These are phyloP conservation scores for Cerastis rubricosa DNA, from an alignment of 2,888 invertebrate species.

Conservation along the genomic window DNA sequence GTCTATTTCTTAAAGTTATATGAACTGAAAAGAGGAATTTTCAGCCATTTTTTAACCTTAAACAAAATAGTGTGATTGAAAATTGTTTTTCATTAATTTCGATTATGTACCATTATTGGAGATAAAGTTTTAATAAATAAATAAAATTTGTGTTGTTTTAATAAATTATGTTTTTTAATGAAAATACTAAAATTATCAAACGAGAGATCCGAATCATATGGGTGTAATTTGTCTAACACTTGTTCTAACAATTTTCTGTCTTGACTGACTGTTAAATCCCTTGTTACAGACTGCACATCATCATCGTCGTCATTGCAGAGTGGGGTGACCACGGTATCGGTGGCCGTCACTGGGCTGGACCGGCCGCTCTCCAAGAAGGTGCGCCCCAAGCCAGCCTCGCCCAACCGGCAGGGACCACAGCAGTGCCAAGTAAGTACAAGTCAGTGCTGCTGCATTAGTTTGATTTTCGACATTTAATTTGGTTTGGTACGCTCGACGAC, in stretches of 20 bases:
- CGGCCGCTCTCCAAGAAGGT: conserved; percentile 84
- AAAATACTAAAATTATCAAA: neutral
- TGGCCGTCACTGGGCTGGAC: conserved; percentile 86
- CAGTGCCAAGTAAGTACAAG: conserved; percentile 95
- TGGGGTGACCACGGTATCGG: conserved; percentile 85
- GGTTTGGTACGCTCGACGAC: no score
- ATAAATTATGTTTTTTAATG: neutral
- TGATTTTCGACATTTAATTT: neutral
- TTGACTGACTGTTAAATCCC: neutral
- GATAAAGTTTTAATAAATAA: no score
- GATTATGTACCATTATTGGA: no score
- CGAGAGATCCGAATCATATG: neutral
- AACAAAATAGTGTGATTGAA: neutral
- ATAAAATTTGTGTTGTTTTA: no score
- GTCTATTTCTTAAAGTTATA: neutral
- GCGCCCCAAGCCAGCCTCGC: conserved; percentile 96
- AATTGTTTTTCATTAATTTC: no score
- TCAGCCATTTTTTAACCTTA: neutral
- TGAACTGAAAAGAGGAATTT: neutral
- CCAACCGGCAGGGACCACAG: conserved; percentile 97
- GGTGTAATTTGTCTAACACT: neutral
- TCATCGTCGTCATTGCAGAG: conserved; percentile 79
- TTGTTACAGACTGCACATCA: conserved; percentile 79
- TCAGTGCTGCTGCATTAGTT: neutral
- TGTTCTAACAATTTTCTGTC: neutral